Evolutionary conservation across 2,888 invertebrate species (phyloP), one percentile per base, ranked within the genome.

Genomic region (Epinotia brunnichana): DNA sequence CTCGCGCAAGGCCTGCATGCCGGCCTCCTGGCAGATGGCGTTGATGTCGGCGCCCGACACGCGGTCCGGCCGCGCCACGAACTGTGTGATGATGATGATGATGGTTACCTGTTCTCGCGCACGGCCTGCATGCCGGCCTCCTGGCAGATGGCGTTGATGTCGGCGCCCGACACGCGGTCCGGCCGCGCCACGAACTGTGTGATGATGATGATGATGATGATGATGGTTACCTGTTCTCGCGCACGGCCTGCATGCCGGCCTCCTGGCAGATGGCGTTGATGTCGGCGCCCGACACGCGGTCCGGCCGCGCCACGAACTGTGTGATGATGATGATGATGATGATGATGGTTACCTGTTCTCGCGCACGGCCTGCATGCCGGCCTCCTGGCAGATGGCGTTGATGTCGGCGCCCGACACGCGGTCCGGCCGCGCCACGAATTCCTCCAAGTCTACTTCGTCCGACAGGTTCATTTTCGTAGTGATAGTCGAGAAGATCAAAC

Each of bases 41-140:
- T 99, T 99, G 82, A 99, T 99, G 85, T 99, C 99, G 24, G 99
- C 99, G 29, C 99, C 99, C 62, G 99, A 99, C 81, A 99, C 99
- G 90, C 98, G 97, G 88, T 99, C 99, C 2, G 99, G 99, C 19
- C 99, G 95, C 13, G 99, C 99, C 1, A 99, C 99, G 89, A 98
- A 99, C 93, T 99, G n/a, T n/a, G n/a, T n/a, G n/a, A n/a, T n/a
- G n/a, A n/a, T n/a, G n/a, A n/a, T n/a, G n/a, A 48, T 48, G 10
- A 21, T 51, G 0, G 19, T 61, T 67, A 95, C 82, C 99, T 96
- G 94, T 99, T 99, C 90, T 99, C 99, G 73, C 99, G 94, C 0
- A 99, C 99, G 3, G 99, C 99, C 87, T 99, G 99, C 99, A 99
- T 99, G 79, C 99, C 99, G 74, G 99, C 99, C 95, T 99, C 99